Evolutionary conservation across 2,797 vertebrate species (phyloP), one percentile per base, ranked within the genome.

Genomic region (Sebastes iracundus): DNA sequence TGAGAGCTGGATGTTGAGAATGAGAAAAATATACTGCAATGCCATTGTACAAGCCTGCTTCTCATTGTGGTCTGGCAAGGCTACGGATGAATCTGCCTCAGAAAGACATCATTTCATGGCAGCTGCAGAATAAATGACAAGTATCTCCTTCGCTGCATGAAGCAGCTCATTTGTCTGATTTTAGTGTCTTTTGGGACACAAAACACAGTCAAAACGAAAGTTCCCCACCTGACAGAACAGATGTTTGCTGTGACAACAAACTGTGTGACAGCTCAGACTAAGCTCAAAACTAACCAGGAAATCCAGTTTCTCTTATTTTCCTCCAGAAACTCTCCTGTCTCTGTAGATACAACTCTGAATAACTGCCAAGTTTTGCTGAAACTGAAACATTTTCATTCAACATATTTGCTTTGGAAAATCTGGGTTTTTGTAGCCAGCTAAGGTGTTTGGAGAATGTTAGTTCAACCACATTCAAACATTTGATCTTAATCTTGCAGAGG

Each of bases 211-310:
- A 49, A 49, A 49, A 20, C 3, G 16, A 1, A 22, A 33, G 33
- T 46, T 75, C 27, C 10, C 16, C 23, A 32, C 14, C n/a, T 35
- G 46, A 69, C 46, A 53, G 13, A 11, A 13, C 49, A 73, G 23
- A 71, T 67, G 63, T 79, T 73, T 65, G 61, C 67, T 65, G 81
- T 62, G 75, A 82, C 67, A 79, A 81, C 52, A 82, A 42, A 12
- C 58, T 38, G 52, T 27, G 60, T 6, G 18, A 30, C 66, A 32
- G 8, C 1, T 56, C 6, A n/a, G 16, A 58, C 32, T 72, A 33
- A 72, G 79, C 53, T 12, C 60, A 69, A 72, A 71, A 76, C 67
- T 35, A 83, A 88, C 83, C 33, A 81, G 71, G 42, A 68, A 63
- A 75, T 83, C 59, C 56, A 78, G 79, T 83, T 85, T 35, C 6